These are phyloP conservation scores for Holacanthus passer DNA, from an alignment of 2,113 vertebrate genomes.

Conservation along the genomic window DNA sequence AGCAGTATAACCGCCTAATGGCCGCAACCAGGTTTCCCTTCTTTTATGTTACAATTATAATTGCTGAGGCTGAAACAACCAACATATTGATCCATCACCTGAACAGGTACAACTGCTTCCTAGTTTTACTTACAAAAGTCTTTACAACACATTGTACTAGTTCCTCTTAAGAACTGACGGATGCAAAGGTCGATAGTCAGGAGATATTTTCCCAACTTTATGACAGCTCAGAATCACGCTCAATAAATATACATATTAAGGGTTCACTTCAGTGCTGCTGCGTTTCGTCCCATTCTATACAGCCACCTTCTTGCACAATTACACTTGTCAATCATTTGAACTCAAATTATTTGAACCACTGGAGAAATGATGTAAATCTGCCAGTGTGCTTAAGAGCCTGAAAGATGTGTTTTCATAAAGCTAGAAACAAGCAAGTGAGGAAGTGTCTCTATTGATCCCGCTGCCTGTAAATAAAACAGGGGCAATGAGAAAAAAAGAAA, in stretches of 20 bases:
- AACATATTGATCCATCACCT: slow-evolving; percentile 18
- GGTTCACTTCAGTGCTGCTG: slow-evolving; percentile 44
- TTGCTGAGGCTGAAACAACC: background rate
- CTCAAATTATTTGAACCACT: slow-evolving; percentile 80
- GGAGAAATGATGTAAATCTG: slow-evolving; percentile 83
- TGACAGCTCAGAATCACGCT: slow-evolving; percentile 65
- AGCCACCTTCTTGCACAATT: slow-evolving; percentile 80
- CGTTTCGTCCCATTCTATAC: slow-evolving; percentile 46
- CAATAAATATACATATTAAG: slow-evolving; percentile 75
- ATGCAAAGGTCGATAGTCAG: slow-evolving; percentile 64
- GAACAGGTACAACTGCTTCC: slow-evolving; percentile 3
- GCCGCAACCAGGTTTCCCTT: background rate
- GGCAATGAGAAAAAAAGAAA: slow-evolving; percentile 83
- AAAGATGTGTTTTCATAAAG: slow-evolving; percentile 83
- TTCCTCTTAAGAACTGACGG: slow-evolving; percentile 56
- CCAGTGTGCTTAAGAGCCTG: slow-evolving; percentile 69
- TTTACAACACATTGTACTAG: slow-evolving; percentile 36
- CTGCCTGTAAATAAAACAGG: slow-evolving; percentile 83
- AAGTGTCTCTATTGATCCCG: slow-evolving; percentile 82
- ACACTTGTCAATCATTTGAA: slow-evolving; percentile 87
- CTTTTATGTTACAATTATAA: slow-evolving; percentile 7
- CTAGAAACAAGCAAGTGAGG: slow-evolving; percentile 79
- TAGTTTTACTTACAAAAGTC: slow-evolving; percentile 31
- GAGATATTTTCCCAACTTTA: slow-evolving; percentile 61
- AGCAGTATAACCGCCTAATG: background rate